Conservation (phyloP, 2,113 vertebrate genomes). For the Drymodes brunneopygia region DNA sequence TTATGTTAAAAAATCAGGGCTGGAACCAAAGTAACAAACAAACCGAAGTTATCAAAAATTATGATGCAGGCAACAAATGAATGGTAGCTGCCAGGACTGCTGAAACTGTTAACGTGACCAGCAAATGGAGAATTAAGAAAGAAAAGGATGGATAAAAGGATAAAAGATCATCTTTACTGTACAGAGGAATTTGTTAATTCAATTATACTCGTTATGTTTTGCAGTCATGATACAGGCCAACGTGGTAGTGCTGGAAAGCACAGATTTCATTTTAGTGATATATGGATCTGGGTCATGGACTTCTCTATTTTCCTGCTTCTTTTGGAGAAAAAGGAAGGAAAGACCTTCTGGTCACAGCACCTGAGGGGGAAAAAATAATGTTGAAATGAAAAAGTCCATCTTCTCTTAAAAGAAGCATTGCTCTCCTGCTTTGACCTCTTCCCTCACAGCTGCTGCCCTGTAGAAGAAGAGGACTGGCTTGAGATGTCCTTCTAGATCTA, state of each 20-base stretch:
- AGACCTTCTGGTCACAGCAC: not conserved
- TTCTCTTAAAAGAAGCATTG: fast-evolving
- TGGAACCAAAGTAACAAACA: not conserved
- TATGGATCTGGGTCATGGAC: fast-evolving
- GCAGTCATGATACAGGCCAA: not conserved
- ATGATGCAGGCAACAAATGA: not conserved
- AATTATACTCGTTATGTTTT: not conserved
- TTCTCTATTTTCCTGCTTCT: not conserved
- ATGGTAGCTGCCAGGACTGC: not conserved
- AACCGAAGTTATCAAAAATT: not conserved
- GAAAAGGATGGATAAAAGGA: not conserved
- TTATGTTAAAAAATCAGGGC: not conserved
- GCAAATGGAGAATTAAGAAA: not conserved
- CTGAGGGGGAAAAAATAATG: fast-evolving
- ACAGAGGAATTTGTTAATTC: not conserved
- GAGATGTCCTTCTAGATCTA: not conserved
- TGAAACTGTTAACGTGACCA: not conserved
- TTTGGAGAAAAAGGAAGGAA: not conserved
- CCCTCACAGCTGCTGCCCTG: not conserved
- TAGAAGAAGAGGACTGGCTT: not conserved
- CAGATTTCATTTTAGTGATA: not conserved
- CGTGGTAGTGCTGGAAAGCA: not conserved
- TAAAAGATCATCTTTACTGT: not conserved
- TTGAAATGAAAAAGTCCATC: not conserved
- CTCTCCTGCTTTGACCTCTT: not conserved